Base-by-base conservation (phyloP, 2,113 vertebrate species). In the Hyperoodon ampullatus region DNA sequence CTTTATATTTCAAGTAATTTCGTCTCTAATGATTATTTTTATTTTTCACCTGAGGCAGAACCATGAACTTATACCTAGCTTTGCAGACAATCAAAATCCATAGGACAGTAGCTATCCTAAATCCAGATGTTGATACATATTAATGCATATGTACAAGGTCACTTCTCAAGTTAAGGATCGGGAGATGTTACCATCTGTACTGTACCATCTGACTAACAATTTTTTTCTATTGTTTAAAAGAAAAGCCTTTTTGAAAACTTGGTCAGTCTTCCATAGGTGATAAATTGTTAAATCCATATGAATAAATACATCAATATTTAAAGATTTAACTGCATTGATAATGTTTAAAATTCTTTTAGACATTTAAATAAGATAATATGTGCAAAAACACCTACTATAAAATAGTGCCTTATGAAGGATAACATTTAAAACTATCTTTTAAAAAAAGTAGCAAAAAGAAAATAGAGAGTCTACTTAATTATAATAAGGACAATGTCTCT, bases 291-390 rank as follows among this genome's bases (percentile, higher is more conserved):
- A 78, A 93, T 75, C 4, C 33, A 75, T 80, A 71, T 83, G 30
- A 87, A 77, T 93, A 81, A 93, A 88, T 82, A 15, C 30, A 42
- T 86, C 21, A 82, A 26, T 87, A 70, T 66, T 78, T 86, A 84
- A 87, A 70, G 28, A 82, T 86, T 83, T 82, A 82, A 68, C 16
- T 63, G 91, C 39, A 70, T 60, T 80, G 24, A 53, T 65, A 72
- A 77, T 80, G 66, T 90, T 96, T 81, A 35, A 88, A 85, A 86
- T 82, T 88, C 3, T 80, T 87, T 93, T n/a, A 75, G 65, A 80
- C 8, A 81, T 88, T 92, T 55, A 30, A 86, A 72, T 82, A 77
- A 66, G 47, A 68, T 75, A 88, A 21, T 4, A 77, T 9, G 18
- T 78, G 18, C 50, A 60, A 81, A 77, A 95, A 26, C 3, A 42